These are phyloP conservation scores for Dione vanillae DNA, from an alignment of 2,888 invertebrate genomes.

Conservation along the genomic window DNA sequence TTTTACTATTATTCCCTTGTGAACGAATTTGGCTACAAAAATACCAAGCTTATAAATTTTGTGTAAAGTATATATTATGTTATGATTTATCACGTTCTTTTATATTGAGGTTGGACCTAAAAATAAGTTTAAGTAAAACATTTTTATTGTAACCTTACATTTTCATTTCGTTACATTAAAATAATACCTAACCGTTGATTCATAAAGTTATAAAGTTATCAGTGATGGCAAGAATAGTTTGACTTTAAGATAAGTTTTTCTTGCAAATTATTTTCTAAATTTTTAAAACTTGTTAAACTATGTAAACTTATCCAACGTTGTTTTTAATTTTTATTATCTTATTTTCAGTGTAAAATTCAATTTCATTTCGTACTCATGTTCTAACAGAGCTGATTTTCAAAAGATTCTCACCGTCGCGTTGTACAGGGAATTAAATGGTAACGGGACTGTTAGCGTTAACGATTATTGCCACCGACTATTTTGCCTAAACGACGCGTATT, in stretches of 20 bases:
- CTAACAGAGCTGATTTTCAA: conserved; percentile 49
- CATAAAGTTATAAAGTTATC: not conserved
- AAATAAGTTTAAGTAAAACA: not conserved
- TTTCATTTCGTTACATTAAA: not conserved
- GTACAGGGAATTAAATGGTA: conserved; percentile 62
- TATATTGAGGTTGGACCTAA: not conserved
- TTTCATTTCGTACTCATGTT: conserved; percentile 11
- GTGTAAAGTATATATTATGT: not conserved
- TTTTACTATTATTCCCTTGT: conserved; percentile 30
- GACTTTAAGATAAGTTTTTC: not conserved
- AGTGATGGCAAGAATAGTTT: not conserved
- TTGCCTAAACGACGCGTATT: conserved; percentile 68
- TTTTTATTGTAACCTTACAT: not conserved
- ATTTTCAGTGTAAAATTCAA: conserved; percentile 15
- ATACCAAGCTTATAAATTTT: conserved; percentile 12
- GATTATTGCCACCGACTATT: conserved; percentile 70
- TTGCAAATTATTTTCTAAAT: conserved; percentile 2
- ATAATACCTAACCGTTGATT: not conserved
- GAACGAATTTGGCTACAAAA: conserved; percentile 20
- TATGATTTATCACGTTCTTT: not conserved
- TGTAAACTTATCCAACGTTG: not conserved
- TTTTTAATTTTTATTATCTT: conserved; percentile 1
- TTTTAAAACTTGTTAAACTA: conserved; percentile 14
- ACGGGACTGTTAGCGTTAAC: conserved; percentile 65
- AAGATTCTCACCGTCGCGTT: conserved; percentile 58